A percentile compares a stretch with the other conserved stretches of the same genome.
These are phyloP conservation scores for Eriosoma lanigerum DNA, from an alignment of 1,140 invertebrate genomes.

Conservation along the genomic window DNA sequence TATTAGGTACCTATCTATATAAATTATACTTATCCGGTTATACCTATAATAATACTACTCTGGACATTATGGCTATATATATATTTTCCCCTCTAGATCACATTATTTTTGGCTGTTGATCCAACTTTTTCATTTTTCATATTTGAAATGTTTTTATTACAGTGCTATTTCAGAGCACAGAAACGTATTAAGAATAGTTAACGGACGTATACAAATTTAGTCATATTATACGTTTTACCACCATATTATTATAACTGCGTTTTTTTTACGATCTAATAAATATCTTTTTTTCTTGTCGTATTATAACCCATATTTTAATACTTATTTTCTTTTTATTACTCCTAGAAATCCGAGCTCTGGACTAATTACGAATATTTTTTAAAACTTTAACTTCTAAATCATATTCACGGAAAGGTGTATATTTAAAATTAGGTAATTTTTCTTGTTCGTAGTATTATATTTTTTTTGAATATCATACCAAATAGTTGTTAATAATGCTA, in stretches of 20 bases:
- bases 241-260: background rate
- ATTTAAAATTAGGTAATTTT: background rate
- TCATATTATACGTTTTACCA: background rate
- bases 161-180: background rate
- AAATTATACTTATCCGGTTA: no score
- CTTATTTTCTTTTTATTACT: conserved; percentile 19
- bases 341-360: background rate
- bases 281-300: background rate
- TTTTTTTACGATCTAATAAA: background rate
- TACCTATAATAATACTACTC: no score
- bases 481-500: no score
- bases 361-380: conserved; percentile 15
- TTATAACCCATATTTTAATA: conserved; percentile 1
- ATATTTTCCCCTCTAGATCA: background rate
- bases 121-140: no score
- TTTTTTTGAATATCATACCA: no score
- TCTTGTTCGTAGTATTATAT: conserved; percentile 10
- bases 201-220: background rate
- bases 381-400: conserved; percentile 29
- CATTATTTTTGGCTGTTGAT: background rate
- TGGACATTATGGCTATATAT: no score
- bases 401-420: background rate
- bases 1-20: no score
- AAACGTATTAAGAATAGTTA: background rate
- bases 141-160: background rate